Evolutionary conservation across 1,140 invertebrate species (phyloP).

Genomic region (Cheumatopsyche charites): DNA sequence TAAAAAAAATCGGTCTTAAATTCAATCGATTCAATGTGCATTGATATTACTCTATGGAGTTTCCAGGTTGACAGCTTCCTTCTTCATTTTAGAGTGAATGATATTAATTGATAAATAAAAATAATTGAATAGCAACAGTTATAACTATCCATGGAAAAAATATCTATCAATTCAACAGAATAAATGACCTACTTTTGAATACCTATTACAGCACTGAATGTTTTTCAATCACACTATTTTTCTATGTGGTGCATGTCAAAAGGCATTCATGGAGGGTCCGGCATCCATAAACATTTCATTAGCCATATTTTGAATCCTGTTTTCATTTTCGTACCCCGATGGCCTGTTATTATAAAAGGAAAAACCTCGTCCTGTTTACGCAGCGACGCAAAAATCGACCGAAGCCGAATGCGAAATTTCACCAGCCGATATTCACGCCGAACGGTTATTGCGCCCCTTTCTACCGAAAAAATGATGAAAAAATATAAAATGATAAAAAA

Average conservation of each 20-base stretch:
- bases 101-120: too few relatives aligned
- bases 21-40: background rate
- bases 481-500: too few relatives aligned
- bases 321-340: slow-evolving; percentile 32
- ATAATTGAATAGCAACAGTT: too few relatives aligned
- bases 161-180: too few relatives aligned
- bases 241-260: background rate
- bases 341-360: slow-evolving; percentile 12
- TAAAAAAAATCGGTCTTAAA: too few relatives aligned
- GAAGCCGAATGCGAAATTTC: background rate
- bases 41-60: too few relatives aligned
- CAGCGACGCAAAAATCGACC: slow-evolving; percentile 1
- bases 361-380: background rate
- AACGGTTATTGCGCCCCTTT: background rate
- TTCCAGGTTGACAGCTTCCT: too few relatives aligned
- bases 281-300: slow-evolving; percentile 36
- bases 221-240: background rate
- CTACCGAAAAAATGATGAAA: too few relatives aligned
- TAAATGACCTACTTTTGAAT: slow-evolving; percentile 21
- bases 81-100: too few relatives aligned
- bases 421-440: background rate
- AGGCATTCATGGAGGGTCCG: background rate
- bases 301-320: slow-evolving; percentile 36
- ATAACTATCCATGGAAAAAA: too few relatives aligned
- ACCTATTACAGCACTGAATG: background rate